Evolutionary conservation across 2,888 invertebrate species (phyloP), one percentile per base, ranked within the genome.

Genomic region (Stenichneumon culpator): DNA sequence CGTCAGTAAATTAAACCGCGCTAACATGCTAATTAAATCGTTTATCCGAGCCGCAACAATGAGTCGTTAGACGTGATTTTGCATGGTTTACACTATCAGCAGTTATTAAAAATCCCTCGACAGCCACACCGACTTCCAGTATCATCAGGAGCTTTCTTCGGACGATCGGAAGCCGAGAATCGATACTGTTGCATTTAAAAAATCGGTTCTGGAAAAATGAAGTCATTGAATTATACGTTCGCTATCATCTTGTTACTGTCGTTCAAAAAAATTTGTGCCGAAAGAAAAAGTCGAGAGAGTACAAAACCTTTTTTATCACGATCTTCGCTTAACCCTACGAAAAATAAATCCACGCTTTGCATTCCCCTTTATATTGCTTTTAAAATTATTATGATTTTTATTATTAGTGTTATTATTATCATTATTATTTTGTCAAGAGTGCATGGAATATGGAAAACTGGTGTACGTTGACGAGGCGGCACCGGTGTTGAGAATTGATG

Each of bases 381-480:
- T 11, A 11, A 4, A 22, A 7, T 25, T 22, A 54, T 22, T 25
- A 22, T 44, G 3, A 16, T 69, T 47, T 4, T 16, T 16, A 1
- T 7, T 47, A 3, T 69, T 60, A 1, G 75, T 79, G 47, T 28
- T 28, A 5, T 4, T 50, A 36, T 36, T 36, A 9, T 9, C 36
- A 9, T 74, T 22, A 54, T 11, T n/a, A 3, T 11, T 67, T 72
- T n/a, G 44, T 77, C 6, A 86, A 95, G 95, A 94, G 93, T 95
- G 95, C 84, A 88, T 89, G 63, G 94, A 95, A 84, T 95, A 95
- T 87, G 92, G 92, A 0, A 89, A 94, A 82, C 90, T 93, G 16
- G 94, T 94, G 3, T 93, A 93, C 73, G 88, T 87, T n/a, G 88
- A 86, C 19, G 93, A 92, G 68, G 87, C 86, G 36, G 85, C 92